A percentile compares a stretch with the other conserved stretches of the same genome.
Conservation (phyloP, 2,888 invertebrate genomes). For the Cosmia pyralina region DNA sequence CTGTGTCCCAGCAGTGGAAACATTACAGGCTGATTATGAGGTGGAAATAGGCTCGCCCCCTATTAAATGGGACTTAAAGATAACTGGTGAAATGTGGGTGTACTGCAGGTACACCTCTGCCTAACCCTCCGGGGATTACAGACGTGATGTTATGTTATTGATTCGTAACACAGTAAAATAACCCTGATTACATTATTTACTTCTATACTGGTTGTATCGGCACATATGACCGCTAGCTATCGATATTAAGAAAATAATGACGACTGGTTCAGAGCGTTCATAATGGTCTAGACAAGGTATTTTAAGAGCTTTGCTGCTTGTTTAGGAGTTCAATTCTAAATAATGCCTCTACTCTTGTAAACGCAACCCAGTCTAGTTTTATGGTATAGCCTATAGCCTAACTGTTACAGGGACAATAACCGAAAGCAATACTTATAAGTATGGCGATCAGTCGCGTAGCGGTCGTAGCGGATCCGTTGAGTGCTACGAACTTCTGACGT, state of each 20-base stretch:
- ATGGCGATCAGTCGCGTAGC: slow-evolving; percentile 7
- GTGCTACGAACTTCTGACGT: slow-evolving; percentile 34
- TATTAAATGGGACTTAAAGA: no score
- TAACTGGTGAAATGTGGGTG: no score
- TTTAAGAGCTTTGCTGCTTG: slow-evolving; percentile 6
- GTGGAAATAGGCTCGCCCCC: no score
- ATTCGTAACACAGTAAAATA: neutral
- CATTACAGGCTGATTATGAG: no score
- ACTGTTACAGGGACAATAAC: slow-evolving; percentile 6
- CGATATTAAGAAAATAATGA: neutral
- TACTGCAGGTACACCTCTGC: no score
- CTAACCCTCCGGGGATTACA: no score
- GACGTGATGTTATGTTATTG: no score
- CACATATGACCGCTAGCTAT: neutral
- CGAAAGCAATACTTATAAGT: neutral
- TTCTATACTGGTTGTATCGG: neutral
- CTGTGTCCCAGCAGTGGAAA: no score
- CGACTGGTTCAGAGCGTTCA: neutral
- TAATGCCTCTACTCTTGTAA: neutral
- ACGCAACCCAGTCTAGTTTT: neutral
- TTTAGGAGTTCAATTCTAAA: slow-evolving; percentile 11
- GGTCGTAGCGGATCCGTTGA: slow-evolving; percentile 11
- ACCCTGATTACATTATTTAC: neutral
- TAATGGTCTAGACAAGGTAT: slow-evolving; percentile 8
- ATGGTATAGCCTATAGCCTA: neutral